Conservation (phyloP, 1,140 invertebrate genomes). For the Parapsyche elsis region DNA sequence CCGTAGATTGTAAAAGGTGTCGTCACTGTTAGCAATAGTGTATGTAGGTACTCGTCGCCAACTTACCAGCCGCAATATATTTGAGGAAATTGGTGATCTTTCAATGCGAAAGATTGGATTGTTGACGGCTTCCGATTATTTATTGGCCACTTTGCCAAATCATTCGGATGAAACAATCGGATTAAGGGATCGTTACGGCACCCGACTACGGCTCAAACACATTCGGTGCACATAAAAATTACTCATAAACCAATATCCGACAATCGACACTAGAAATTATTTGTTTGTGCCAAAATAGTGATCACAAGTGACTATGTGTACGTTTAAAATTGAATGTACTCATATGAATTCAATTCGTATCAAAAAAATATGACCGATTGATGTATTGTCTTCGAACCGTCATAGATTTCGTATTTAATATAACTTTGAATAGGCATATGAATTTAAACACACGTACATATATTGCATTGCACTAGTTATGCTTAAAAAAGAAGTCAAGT, state of each 20-base stretch:
- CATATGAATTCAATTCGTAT: too few species aligned
- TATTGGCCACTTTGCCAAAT: conserved; percentile 55
- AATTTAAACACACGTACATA: too few species aligned
- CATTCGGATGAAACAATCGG: conserved; percentile 50
- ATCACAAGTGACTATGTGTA: too few species aligned
- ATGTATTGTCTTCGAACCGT: too few species aligned
- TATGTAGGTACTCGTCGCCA: background rate
- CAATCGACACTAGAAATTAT: background rate
- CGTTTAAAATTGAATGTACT: too few species aligned
- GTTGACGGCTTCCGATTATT: conserved; percentile 51
- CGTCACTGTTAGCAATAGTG: background rate
- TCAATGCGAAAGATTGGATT: conserved; percentile 51
- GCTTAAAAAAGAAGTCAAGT: too few species aligned
- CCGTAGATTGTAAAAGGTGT: background rate
- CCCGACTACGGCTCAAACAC: background rate
- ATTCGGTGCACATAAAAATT: conserved; percentile 33
- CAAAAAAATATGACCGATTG: too few species aligned
- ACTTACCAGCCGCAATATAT: conserved; percentile 38
- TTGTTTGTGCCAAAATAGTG: conserved; percentile 12
- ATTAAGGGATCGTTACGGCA: conserved; percentile 43
- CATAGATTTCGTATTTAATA: too few species aligned
- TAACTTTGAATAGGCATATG: too few species aligned
- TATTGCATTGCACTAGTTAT: too few species aligned
- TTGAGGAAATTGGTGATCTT: conserved; percentile 46
- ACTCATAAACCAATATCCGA: conserved; percentile 32